A percentile compares a stretch with the other conserved stretches of the same genome.
Conservation (phyloP, 2,888 invertebrate genomes). For the Stenodera caucasica region DNA sequence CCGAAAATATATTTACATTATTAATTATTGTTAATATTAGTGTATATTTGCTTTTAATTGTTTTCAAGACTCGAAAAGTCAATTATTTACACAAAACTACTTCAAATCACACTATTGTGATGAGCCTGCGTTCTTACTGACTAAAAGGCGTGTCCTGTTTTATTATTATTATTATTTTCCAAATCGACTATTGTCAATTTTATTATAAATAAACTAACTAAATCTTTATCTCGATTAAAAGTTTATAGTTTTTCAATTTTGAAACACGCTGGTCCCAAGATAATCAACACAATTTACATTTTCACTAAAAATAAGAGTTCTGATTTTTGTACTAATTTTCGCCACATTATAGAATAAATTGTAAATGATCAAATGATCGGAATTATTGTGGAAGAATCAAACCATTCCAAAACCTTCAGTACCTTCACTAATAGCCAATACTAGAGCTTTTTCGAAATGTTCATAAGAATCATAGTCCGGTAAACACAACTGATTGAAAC, state of each 20-base stretch:
- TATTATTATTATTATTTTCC: no score
- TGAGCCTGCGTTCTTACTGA: constrained; percentile 15
- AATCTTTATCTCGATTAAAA: background rate
- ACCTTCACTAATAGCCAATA: constrained; percentile 93
- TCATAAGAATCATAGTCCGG: constrained; percentile 95
- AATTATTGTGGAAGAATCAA: constrained; percentile 41
- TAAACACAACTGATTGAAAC: constrained; percentile 94
- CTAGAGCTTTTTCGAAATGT: constrained; percentile 85
- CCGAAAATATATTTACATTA: background rate
- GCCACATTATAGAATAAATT: no score
- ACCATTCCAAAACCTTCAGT: constrained; percentile 90
- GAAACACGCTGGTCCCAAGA: constrained; percentile 25
- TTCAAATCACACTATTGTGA: constrained; percentile 12
- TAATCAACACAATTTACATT: background rate
- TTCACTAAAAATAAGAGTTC: background rate
- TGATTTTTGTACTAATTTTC: background rate
- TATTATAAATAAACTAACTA: background rate
- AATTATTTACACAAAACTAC: constrained; percentile 11
- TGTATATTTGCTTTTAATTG: background rate
- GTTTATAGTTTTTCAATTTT: background rate
- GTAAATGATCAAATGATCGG: no score
- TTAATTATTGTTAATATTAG: background rate
- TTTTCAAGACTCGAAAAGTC: constrained; percentile 1
- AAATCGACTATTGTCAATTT: constrained; percentile 21
- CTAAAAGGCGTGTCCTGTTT: constrained; percentile 24